Conservation (phyloP, 2,113 vertebrate genomes). For the Syngnathus floridae region DNA sequence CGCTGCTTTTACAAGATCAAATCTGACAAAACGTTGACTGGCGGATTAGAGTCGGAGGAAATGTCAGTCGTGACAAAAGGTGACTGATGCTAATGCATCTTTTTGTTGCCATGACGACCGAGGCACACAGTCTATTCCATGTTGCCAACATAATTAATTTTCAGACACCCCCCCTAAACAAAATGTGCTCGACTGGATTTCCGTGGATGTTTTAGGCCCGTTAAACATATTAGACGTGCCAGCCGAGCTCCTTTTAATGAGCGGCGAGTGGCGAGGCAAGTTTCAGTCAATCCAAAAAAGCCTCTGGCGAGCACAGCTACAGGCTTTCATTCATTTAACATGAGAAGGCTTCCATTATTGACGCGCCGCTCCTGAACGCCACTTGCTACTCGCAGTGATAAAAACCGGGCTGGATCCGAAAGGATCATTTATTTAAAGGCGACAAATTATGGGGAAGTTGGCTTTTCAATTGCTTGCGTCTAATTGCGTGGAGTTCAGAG, state of each 20-base stretch:
- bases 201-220: slow-evolving; percentile 6
- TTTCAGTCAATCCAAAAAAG: background rate
- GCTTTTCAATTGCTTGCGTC: background rate
- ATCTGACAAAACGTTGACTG: background rate
- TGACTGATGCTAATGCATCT: no score
- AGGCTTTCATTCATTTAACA: slow-evolving; percentile 18
- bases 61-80: background rate
- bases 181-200: background rate
- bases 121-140: no score
- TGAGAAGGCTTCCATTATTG: slow-evolving; percentile 10
- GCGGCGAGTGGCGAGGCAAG: background rate
- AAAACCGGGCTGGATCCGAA: background rate
- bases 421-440: no score
- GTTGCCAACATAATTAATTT: no score
- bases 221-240: slow-evolving; percentile 14
- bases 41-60: background rate
- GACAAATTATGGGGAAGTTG: no score
- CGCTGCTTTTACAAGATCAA: background rate
- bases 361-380: slow-evolving; percentile 4
- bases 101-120: background rate
- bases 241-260: slow-evolving; percentile 4
- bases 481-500: no score
- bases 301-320: background rate
- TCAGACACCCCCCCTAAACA: no score
- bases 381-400: background rate